Base-by-base conservation (phyloP, 2,113 vertebrate species). In the Parus major region DNA sequence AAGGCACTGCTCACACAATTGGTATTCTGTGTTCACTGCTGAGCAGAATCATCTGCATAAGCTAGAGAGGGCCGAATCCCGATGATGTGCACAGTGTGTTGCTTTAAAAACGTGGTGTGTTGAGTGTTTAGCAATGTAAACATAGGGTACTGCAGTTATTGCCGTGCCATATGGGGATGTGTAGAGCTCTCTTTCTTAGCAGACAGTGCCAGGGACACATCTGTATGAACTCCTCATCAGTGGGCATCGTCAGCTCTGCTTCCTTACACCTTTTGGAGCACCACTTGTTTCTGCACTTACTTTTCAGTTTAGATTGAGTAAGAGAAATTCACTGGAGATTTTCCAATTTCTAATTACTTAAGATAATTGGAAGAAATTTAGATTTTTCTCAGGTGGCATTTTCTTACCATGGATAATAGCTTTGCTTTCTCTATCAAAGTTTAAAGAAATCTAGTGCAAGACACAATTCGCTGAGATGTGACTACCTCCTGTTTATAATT, bases 361-460 rank as follows among this genome's bases (percentile, higher is more conserved):
- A 61, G 63, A 95, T 98, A 97, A 96, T 96, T 95, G 64, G 77
- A 96, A 96, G 92, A 94, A 87, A 92, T 95, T 97, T 95, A 95
- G 49, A 88, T 96, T 96, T 96, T 42, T 93, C 53, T 84, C 85
- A 90, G 59, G 72, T 94, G 77, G 64, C 59, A 92, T 95, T 97
- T 96, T 95, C 80, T 92, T 96, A 79, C 59, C 42, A 82, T 24
- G 59, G 87, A 92, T 93, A 97, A 97, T 90, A 96, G 68, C 42
- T 94, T 82, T 87, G 24, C 17, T 80, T 97, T 95, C 76, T 60
- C 95, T 39, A 82, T 82, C 47, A 77, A 86, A 95, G 50, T 92
- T 95, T 66, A 17, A 84, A 95, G 68, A 91, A 88, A 86, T 7
- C 11, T 92, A 94, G n/a, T 4, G 15, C 5, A 90, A 73, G 78